phyloP scores from a whole-genome alignment of 1,140 invertebrate species.

The Drosophila sucinea region DNA sequence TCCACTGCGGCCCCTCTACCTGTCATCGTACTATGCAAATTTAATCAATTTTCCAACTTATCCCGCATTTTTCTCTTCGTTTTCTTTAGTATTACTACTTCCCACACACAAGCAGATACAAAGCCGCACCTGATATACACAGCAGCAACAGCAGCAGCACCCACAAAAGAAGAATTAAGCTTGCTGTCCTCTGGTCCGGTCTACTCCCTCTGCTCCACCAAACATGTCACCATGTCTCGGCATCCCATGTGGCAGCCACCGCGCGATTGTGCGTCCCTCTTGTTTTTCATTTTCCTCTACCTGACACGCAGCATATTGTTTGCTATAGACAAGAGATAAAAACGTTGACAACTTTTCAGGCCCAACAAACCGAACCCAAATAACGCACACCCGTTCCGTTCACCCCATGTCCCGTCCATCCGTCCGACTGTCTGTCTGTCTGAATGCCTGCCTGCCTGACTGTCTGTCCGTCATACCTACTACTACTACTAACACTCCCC shows the following conservation, averaged over 20 bases:
- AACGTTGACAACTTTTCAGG: slow-evolving; percentile 63
- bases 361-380: slow-evolving; percentile 28
- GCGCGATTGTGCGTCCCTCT: background rate
- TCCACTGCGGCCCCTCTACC: background rate
- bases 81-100: slow-evolving; percentile 4
- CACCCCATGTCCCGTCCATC: background rate
- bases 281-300: background rate
- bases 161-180: slow-evolving; percentile 47
- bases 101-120: background rate
- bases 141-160: slow-evolving; percentile 13
- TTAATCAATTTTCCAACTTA: slow-evolving; percentile 14
- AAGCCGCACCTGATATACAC: slow-evolving; percentile 53
- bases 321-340: slow-evolving; percentile 60
- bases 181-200: slow-evolving; percentile 14
- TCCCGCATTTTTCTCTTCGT: slow-evolving; percentile 7
- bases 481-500: background rate
- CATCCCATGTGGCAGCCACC: slow-evolving; percentile 1
- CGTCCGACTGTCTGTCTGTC: background rate
- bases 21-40: slow-evolving; percentile 12
- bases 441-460: background rate
- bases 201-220: background rate
- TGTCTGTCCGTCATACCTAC: background rate
- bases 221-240: background rate
- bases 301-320: slow-evolving; percentile 52
- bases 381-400: slow-evolving; percentile 12